Evolutionary conservation across 2,113 vertebrate species (phyloP).

Genomic region (Antechinus flavipes): DNA sequence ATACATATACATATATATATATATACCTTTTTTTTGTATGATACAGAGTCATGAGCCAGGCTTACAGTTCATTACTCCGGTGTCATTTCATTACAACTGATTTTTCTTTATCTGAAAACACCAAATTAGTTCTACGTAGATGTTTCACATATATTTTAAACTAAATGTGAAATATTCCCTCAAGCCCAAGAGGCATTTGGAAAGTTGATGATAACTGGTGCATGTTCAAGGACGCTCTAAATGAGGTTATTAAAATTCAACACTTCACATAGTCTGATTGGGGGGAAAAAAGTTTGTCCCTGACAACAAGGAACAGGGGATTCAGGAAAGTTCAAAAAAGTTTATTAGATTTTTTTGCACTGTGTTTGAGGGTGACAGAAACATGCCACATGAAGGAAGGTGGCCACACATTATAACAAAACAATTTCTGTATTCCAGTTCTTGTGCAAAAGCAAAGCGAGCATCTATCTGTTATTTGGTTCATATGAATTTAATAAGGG

Average conservation of each 20-base stretch:
- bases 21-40: conserved; percentile 46
- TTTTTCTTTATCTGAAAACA: conserved; percentile 65
- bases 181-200: conserved; percentile 63
- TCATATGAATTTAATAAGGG: conserved; percentile 68
- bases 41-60: conserved; percentile 37
- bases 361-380: conserved; percentile 36
- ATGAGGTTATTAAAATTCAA: conserved; percentile 82
- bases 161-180: conserved; percentile 75
- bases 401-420: conserved; percentile 33
- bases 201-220: conserved; percentile 69
- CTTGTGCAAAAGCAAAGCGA: conserved; percentile 71
- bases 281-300: conserved; percentile 48
- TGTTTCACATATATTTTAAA: conserved; percentile 71
- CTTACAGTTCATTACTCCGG: conserved; percentile 61
- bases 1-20: background rate
- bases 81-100: conserved; percentile 61
- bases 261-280: conserved; percentile 73
- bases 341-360: conserved; percentile 35
- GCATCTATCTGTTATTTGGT: conserved; percentile 76
- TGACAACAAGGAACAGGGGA: conserved; percentile 65
- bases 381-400: conserved; percentile 55
- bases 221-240: conserved; percentile 79
- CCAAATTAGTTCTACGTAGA: conserved; percentile 73
- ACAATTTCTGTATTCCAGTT: conserved; percentile 56
- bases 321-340: conserved; percentile 58